Base-by-base conservation (phyloP, 2,113 vertebrate species). In the Lethenteron reissneri region DNA sequence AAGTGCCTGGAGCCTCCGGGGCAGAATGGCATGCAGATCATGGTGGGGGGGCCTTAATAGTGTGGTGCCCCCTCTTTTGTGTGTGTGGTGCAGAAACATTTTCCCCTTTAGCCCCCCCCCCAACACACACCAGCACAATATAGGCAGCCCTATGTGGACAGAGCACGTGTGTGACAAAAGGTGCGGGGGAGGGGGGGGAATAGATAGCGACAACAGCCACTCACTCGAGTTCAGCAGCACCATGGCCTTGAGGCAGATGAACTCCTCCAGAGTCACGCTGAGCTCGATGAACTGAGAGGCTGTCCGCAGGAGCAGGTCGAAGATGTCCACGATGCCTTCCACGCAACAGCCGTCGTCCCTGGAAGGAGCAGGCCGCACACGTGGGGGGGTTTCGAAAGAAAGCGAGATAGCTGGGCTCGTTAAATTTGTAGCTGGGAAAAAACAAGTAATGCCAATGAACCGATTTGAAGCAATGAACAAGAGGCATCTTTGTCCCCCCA, bases 201-300 rank as follows among this genome's bases (percentile, higher is more conserved):
- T 4, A 57, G 6, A 41, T 41, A 74, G 25, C 72, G 60, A 2
- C 56, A 68, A 17, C 13, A 13, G 8, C 13, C 76, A 89, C 91
- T 87, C 80, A 99, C 94, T 92, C 78, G 92, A 92, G 82, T 97
- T 99, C 79, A 99, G 89, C 21, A 99, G 91, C 74, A 99, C 87
- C 86, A 99, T 89, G 79, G 89, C 90, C 81, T 99, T 99, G 77
- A 99, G 87, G 74, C 94, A 99, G 60, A 99, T 85, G 70, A 95
- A 99, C 75, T 99, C 94, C 72, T 92, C 89, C 75, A 89, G 84
- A 80, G 90, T 91, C 21, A 99, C 85, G 72, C 94, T 91, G 77
- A 99, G 80, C 79, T 97, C 91, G 9, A 92, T 82, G 73, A 99
- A 89, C 73, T 91, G 85, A 5, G 92, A 88, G 14, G 90, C 92